These are phyloP conservation scores for Ochropacha duplaris DNA, from an alignment of 2,888 invertebrate genomes.

Conservation along the genomic window DNA sequence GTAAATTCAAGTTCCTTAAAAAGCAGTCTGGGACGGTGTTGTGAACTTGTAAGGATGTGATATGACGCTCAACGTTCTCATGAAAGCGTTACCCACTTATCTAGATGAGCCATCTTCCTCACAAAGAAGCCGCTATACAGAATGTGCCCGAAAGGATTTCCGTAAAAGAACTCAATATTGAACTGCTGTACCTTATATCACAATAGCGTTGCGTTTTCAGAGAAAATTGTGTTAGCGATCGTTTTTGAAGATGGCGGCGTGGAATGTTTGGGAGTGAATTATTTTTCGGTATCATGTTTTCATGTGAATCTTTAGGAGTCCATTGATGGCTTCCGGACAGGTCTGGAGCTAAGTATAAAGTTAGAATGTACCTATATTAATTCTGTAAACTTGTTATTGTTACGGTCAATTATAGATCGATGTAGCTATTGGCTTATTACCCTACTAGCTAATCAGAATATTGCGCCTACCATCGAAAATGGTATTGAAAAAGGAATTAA, in stretches of 20 bases:
- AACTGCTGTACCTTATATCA: constrained; percentile 25
- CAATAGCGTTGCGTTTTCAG: constrained; percentile 16
- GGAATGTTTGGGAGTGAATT: background rate
- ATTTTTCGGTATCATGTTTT: background rate
- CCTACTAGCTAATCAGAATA: no score
- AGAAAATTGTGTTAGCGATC: constrained; percentile 25
- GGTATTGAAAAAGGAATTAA: no score
- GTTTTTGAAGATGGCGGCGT: constrained; percentile 7
- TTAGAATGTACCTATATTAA: no score
- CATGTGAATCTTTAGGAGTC: no score
- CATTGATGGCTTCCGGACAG: no score
- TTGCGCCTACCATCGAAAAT: no score
- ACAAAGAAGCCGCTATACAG: constrained; percentile 56
- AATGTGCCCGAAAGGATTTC: constrained; percentile 49
- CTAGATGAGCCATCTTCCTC: constrained; percentile 74
- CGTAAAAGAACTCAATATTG: constrained; percentile 48
- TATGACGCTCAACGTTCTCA: constrained; percentile 31
- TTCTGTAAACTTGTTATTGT: no score
- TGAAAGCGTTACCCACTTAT: constrained; percentile 75
- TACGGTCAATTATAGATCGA: no score
- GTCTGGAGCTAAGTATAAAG: no score
- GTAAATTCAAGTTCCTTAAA: constrained; percentile 27
- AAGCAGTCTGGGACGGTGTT: constrained; percentile 24
- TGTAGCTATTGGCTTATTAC: no score
- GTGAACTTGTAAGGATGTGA: constrained; percentile 36